Base-by-base conservation (phyloP, 1,140 invertebrate genomes). In the Nebria ingens region DNA sequence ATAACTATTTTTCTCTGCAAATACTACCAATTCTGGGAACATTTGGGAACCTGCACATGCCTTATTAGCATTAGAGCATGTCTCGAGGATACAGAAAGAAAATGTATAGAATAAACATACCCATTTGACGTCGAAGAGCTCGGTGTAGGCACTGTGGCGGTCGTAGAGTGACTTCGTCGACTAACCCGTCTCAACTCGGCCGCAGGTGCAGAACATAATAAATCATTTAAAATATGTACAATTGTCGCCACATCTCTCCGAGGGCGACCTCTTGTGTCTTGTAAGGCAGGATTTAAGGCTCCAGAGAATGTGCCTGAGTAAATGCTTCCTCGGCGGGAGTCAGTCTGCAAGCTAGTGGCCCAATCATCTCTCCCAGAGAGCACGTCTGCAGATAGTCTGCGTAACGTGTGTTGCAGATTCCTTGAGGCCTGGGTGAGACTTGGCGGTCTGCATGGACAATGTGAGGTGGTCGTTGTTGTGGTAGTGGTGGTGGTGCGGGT, bases 181-280 rank as follows among this genome's bases (percentile, higher is more conserved):
- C 12, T 3, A 20, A 67, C 62, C 17, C 65, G 61, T 40, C 67
- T 58, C 52, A 70, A 61, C 57, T 71, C 77, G 11, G 68, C 71
- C 0, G 66, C 75, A 23, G 91, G 87, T 40, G 87, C 86, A 40
- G 91, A 89, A 71, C 90, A 93, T 19, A 97, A 73, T 58, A 97
- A 76, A 73, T 96, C 93, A 72, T 96, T 96, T 19, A 96, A 74
- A 70, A 97, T 96, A 69, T 96, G 92, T 56, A 96, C 92, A 53
- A 97, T 94, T 13, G 93, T 97, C 51, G 86, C 90, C 55, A 96
- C 93, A 71, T 94, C 90, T 15, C 91, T 80, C 63, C 92, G 90
- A 9, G 93, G 93, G 59, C 89, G 81, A 0, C 93, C 93, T 68
- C 64, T 66, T 59, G 84, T 83, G 70, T 96, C 93, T 73, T 96